Evolutionary conservation across 2,888 invertebrate species (phyloP).

Genomic region (Cheiracanthium punctorium): DNA sequence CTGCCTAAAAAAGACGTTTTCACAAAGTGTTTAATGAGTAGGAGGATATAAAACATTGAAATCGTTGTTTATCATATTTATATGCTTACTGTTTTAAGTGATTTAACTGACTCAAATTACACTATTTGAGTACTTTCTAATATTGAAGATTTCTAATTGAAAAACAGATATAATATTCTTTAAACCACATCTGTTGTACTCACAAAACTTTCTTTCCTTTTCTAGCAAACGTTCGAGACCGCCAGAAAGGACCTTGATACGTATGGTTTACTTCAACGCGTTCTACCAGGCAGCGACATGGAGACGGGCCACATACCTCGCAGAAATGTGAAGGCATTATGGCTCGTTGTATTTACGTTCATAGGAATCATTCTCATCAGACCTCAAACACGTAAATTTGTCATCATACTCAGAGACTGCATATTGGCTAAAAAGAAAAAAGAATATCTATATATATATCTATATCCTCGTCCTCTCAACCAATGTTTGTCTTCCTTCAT

Average conservation of each 20-base stretch:
- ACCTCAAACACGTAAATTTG: not conserved
- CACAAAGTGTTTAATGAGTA: no score
- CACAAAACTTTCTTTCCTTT: not conserved
- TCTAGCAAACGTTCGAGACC: constrained; percentile 41
- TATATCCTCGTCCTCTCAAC: constrained; percentile 40
- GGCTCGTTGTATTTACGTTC: constrained; percentile 23
- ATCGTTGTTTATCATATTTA: no score
- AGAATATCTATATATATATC: no score
- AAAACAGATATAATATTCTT: no score
- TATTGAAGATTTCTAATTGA: no score
- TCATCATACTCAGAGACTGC: constrained; percentile 19
- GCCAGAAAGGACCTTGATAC: constrained; percentile 46
- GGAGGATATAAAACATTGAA: no score
- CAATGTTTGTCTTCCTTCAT: constrained; percentile 59
- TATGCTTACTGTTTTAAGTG: no score
- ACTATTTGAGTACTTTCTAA: no score
- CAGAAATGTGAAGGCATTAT: constrained; percentile 20
- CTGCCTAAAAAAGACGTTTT: no score
- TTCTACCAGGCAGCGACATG: constrained; percentile 1
- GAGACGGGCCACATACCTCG: constrained; percentile 13
- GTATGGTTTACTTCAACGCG: not conserved
- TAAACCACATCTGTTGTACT: not conserved
- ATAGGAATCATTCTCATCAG: constrained; percentile 5
- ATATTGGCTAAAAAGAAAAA: constrained; percentile 17
- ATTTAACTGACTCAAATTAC: no score